Conservation (phyloP, 1,140 invertebrate genomes). For the Druon quercuslanigerum region DNA sequence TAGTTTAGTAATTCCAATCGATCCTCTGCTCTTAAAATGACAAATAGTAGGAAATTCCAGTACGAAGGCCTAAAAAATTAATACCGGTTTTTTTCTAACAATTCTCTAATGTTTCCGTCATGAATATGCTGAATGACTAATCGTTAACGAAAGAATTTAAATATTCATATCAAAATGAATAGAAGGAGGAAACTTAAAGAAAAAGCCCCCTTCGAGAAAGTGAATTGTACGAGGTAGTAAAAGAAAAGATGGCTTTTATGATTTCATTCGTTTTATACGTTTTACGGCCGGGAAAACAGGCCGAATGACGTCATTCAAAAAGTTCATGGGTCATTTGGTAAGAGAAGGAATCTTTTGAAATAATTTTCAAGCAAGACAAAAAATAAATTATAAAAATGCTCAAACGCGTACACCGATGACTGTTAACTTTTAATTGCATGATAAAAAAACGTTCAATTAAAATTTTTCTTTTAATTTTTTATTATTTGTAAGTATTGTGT, state of each 20-base stretch:
- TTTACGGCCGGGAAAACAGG: neutral
- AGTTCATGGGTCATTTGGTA: neutral
- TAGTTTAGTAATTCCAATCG: too few relatives aligned
- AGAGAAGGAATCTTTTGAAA: neutral
- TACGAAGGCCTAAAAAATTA: too few relatives aligned
- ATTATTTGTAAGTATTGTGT: too few relatives aligned
- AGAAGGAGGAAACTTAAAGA: neutral
- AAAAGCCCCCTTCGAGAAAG: neutral
- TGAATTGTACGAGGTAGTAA: neutral
- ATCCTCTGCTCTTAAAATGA: too few relatives aligned
- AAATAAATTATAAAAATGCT: neutral
- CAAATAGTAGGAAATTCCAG: too few relatives aligned
- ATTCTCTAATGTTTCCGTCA: too few relatives aligned
- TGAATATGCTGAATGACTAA: too few relatives aligned
- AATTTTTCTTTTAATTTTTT: too few relatives aligned
- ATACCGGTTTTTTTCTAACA: too few relatives aligned
- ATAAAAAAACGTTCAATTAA: too few relatives aligned
- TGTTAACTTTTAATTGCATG: too few relatives aligned
- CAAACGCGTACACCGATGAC: too few relatives aligned
- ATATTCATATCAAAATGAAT: neutral
- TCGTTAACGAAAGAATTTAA: neutral
- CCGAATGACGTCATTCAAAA: slow-evolving; percentile 3
- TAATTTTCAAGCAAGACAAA: neutral
- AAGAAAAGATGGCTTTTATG: neutral
- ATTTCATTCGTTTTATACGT: neutral